Conservation (phyloP, 2,888 invertebrate genomes). For the Bembecia ichneumoniformis region DNA sequence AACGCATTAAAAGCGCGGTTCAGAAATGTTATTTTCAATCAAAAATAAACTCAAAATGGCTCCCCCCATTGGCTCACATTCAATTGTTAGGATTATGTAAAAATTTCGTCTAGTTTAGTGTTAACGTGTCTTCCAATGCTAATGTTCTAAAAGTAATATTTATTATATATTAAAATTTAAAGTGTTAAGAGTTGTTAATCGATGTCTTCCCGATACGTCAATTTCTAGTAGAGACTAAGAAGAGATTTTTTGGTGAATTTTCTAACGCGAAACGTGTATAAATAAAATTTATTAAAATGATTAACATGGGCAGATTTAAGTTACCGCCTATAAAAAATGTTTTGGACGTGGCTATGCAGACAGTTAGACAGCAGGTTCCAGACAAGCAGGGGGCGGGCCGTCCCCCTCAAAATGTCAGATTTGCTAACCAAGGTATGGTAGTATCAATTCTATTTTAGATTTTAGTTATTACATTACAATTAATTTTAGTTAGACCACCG, state of each 20-base stretch:
- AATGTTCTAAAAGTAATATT: conserved; percentile 1
- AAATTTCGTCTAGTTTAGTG: conserved; percentile 31
- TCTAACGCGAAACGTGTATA: neutral
- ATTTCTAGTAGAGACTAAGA: conserved; percentile 10
- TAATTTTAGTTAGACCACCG: neutral
- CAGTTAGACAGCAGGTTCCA: conserved; percentile 83
- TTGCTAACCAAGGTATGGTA: conserved; percentile 62
- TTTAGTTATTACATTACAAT: too few relatives aligned
- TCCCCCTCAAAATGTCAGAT: conserved; percentile 67
- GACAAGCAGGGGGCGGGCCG: conserved; percentile 70
- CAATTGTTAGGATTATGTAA: conserved; percentile 32
- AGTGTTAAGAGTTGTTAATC: conserved; percentile 13
- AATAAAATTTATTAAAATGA: conserved; percentile 24
- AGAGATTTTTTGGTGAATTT: neutral
- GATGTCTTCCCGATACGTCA: conserved; percentile 28
- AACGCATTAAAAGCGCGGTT: neutral
- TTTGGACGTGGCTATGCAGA: conserved; percentile 86
- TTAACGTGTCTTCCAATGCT: conserved; percentile 63
- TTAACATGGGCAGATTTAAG: conserved; percentile 71
- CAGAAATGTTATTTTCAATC: conserved; percentile 12
- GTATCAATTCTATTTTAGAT: neutral
- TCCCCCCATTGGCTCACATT: conserved; percentile 26
- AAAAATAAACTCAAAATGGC: conserved; percentile 34
- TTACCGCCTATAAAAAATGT: conserved; percentile 83
- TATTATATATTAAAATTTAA: conserved; percentile 1